Base-by-base conservation (phyloP, 1,140 invertebrate genomes). In the Halictus rubicundus region DNA sequence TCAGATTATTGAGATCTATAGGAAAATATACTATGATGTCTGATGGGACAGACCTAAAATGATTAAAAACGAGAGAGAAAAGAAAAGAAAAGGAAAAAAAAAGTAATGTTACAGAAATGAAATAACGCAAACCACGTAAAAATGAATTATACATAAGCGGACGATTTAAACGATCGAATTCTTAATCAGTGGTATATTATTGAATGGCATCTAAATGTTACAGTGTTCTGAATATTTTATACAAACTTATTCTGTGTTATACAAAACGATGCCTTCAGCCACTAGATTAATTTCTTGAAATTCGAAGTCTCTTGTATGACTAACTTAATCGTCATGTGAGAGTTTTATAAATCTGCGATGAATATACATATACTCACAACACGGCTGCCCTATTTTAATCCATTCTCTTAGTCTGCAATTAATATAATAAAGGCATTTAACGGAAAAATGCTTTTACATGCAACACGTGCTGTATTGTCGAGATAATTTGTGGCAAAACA, bases 181-280 rank as follows among this genome's bases (percentile, higher is more conserved):
- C 32, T 86, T 81, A 75, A 83, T 68, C 66, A 65, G 78, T 79
- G 74, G 63, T 81, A 83, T 39, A 85, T 84, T 79, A 61, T 84
- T 79, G 70, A 82, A 87, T 52, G 79, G 80, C 63, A 81, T 83
- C 77, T 81, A 75, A 68, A 78, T 83, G 71, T 86, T 84, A 84
- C 78, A 86, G 81, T 87, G 84, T 86, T 86, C 84, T 83, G 81
- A 86, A 86, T 85, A 80, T 87, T 87, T 87, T 87, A 83, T 87
- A 87, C 85, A 86, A 80, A 75, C 68, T 61, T 81, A 73, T 80
- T 80, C 61, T 80, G 52, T 76, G 78, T 79, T 83, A 80, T 83
- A 70, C 52, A 68, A 79, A 32, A 78, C 25, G 64, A 74, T 72
- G 79, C 79, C 78, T 77, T 78, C 73, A 49, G 68, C 73, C 80